Evolutionary conservation across 2,797 vertebrate species (phyloP).

Genomic region (Tympanoctomys barrerae): DNA sequence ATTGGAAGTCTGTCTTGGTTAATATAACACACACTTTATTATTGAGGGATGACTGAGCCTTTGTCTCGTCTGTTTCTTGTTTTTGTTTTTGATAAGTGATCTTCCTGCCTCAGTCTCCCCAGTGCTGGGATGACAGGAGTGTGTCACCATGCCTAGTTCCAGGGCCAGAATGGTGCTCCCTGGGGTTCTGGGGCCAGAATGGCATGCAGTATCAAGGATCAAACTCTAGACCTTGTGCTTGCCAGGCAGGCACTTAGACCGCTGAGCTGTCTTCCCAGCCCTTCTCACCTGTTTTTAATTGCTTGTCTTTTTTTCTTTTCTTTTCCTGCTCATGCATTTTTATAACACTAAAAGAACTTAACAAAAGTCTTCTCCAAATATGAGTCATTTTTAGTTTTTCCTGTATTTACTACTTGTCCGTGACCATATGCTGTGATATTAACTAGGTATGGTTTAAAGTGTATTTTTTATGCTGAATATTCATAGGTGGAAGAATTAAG

Average conservation of each 20-base stretch:
- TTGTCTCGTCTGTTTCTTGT: not conserved
- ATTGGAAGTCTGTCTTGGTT: slow-evolving; percentile 1
- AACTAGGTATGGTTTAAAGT: slow-evolving; percentile 17
- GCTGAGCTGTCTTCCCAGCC: too few relatives aligned
- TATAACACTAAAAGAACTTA: slow-evolving; percentile 35
- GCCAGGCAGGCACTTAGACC: too few relatives aligned
- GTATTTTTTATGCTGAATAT: slow-evolving; percentile 26
- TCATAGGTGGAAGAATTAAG: slow-evolving; percentile 53
- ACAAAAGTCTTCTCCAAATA: slow-evolving; percentile 8
- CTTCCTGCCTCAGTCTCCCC: too few relatives aligned
- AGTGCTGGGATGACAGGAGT: too few relatives aligned
- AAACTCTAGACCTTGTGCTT: too few relatives aligned
- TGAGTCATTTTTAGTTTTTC: not conserved
- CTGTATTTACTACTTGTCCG: not conserved
- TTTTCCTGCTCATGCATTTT: not conserved
- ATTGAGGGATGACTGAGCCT: not conserved
- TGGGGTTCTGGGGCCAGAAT: too few relatives aligned
- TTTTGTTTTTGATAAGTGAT: not conserved
- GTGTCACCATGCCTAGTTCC: too few relatives aligned
- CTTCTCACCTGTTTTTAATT: not conserved
- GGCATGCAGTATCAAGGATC: too few relatives aligned
- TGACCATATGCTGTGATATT: slow-evolving; percentile 7
- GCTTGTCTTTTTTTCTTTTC: not conserved
- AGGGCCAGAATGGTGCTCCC: too few relatives aligned
- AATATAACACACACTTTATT: not conserved